phyloP scores from a whole-genome alignment of 2,888 invertebrate species.

The Enoplolaimus lenunculus region DNA sequence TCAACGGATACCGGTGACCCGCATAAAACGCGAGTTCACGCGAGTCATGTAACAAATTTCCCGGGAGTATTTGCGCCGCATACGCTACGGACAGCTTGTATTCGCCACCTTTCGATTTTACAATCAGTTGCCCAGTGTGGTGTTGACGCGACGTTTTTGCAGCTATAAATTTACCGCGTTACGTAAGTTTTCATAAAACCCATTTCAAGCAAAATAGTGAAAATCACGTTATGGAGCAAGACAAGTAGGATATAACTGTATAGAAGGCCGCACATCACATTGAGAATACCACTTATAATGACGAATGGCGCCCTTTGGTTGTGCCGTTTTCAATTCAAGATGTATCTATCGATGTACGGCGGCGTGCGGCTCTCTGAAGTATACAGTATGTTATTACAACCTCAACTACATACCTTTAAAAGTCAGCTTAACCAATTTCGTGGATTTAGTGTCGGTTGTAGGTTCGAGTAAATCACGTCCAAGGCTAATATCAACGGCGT shows the following conservation, averaged over 20 bases:
- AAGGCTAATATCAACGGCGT: not conserved
- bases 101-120: constrained; percentile 46
- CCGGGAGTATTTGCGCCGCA: constrained; percentile 46
- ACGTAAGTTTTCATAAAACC: not conserved
- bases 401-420: no score
- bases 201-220: not conserved
- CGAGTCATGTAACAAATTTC: constrained; percentile 43
- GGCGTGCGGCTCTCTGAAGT: no score
- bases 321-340: no score
- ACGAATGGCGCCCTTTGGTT: no score
- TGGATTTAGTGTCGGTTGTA: not conserved
- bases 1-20: constrained; percentile 33
- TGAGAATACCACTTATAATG: no score
- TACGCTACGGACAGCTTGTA: constrained; percentile 54
- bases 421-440: not conserved
- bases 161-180: constrained; percentile 1
- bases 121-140: constrained; percentile 46
- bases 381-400: no score
- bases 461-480: not conserved
- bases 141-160: constrained; percentile 29
- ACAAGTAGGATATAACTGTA: no score
- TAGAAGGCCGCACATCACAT: no score
- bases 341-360: no score
- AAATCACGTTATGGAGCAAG: no score
- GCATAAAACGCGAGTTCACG: constrained; percentile 44